These are phyloP conservation scores for human (Homo sapiens) DNA, from an alignment of 2,113 vertebrate species.

Conservation along the genomic window DNA sequence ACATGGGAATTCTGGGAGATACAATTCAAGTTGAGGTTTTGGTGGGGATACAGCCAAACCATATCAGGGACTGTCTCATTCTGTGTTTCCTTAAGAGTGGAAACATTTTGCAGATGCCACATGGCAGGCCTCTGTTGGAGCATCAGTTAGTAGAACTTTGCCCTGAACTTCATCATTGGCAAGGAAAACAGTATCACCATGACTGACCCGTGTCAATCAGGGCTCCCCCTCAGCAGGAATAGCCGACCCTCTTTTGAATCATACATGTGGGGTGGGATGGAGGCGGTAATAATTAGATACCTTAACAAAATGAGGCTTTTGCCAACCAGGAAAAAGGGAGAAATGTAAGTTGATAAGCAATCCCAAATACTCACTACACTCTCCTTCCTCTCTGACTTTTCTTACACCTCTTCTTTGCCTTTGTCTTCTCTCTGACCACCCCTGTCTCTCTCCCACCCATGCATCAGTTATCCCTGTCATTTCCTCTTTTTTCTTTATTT, in stretches of 20 bases:
- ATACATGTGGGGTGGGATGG: not conserved
- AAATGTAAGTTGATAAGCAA: not conserved
- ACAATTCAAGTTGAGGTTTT: too few species aligned
- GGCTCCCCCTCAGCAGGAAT: not conserved
- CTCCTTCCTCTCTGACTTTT: not conserved
- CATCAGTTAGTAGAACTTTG: not conserved
- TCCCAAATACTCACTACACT: not conserved
- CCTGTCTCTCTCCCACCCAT: not conserved
- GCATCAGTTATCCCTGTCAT: not conserved
- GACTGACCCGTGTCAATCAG: too few species aligned
- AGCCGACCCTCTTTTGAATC: not conserved
- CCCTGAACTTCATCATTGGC: not conserved
- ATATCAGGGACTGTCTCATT: not conserved
- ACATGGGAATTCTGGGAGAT: too few species aligned
- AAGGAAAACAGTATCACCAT: fast-evolving
- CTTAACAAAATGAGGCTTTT: not conserved
- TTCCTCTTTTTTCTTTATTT: not conserved
- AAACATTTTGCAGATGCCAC: not conserved
- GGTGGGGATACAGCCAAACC: too few species aligned
- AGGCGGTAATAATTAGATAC: not conserved
- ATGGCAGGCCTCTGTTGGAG: not conserved
- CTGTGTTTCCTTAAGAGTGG: not conserved
- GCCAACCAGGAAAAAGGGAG: not conserved
- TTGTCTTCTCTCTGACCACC: not conserved
- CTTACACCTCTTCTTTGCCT: not conserved